A percentile compares a stretch with the other conserved stretches of the same genome.
These are phyloP conservation scores for Novumbra hubbsi DNA, from an alignment of 2,797 vertebrate species.

Conservation along the genomic window DNA sequence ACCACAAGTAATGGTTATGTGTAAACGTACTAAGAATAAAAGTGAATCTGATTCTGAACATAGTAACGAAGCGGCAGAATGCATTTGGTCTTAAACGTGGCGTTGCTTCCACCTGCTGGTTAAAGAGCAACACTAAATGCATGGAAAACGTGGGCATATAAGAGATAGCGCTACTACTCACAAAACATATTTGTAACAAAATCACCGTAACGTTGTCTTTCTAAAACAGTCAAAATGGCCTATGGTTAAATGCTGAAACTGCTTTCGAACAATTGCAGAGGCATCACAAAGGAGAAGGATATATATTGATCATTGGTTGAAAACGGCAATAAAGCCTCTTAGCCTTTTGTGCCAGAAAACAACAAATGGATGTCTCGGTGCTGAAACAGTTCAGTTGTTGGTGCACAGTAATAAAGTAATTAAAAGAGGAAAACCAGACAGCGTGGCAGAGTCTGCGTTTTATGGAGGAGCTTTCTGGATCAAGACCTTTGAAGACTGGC, in stretches of 20 bases:
- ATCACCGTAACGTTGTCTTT: neutral
- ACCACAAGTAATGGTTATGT: no score
- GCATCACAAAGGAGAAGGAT: neutral
- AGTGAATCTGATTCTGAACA: no score
- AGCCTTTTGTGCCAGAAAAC: constrained; percentile 76
- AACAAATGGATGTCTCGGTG: constrained; percentile 81
- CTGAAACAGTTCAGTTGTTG: constrained; percentile 83
- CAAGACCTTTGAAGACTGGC: constrained; percentile 84
- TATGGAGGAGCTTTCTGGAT: constrained; percentile 80
- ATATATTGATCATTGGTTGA: neutral
- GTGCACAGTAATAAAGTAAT: constrained; percentile 96
- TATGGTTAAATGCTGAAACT: neutral
- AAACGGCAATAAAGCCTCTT: neutral
- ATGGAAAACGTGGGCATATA: neutral
- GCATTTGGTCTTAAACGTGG: constrained; percentile 30
- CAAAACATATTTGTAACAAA: neutral
- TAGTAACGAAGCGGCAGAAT: neutral
- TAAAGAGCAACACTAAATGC: constrained; percentile 26
- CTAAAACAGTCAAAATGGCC: neutral
- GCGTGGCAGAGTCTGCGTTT: constrained; percentile 81
- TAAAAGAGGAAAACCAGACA: constrained; percentile 85
- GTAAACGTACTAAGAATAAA: no score
- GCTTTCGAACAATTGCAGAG: neutral
- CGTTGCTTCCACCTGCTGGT: constrained; percentile 71
- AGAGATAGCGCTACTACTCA: neutral